Base-by-base conservation (phyloP, 1,140 invertebrate species). In the Rhizoglyphus robini region DNA sequence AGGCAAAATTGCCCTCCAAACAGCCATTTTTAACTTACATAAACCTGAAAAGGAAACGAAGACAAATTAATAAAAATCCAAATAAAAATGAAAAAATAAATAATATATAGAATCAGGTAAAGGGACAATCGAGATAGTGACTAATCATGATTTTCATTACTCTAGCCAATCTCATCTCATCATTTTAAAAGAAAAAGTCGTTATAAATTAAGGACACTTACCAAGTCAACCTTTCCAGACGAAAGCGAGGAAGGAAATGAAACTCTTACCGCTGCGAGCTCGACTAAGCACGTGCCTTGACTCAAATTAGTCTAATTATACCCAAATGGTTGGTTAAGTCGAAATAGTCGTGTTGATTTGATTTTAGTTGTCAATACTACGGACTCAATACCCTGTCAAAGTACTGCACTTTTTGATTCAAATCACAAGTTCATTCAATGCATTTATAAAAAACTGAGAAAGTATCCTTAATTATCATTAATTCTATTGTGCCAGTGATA, bases 111-210 rank as follows among this genome's bases (percentile, higher is more conserved):
- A 29, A 23, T 60, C 58, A 60, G 58, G 23, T 8, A 20, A 51
- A 4, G 48, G 48, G 48, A 51, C 48, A 51, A 4, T 49, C 5
- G 20, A 11, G 4, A 20, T 20, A 23, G 4, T 11, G 5, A 11
- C 23, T 51, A 51, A 51, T 51, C 48, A 51, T 60, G 15, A 32
- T 60, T 23, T 34, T 60, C 58, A 60, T 60, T 60, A 60, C 58
- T 60, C 58, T 60, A 60, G 58, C 58, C 58, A 38, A 60, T 20
- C 15, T 60, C 58, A 60, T 60, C 58, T 34, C 36, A 3, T 23
- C 4, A n/a, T 8, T 29, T n/a, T 11, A 38, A 8, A 32, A 46
- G 27, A 60, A 60, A 60, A 60, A 60, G 18, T 49, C 25, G 47
- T 5, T 11, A 20, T 5, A 49, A 49, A 20, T 20, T 23, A 49